These are phyloP conservation scores for Megaceryle maxima DNA, from an alignment of 2,113 vertebrate species.

Conservation along the genomic window DNA sequence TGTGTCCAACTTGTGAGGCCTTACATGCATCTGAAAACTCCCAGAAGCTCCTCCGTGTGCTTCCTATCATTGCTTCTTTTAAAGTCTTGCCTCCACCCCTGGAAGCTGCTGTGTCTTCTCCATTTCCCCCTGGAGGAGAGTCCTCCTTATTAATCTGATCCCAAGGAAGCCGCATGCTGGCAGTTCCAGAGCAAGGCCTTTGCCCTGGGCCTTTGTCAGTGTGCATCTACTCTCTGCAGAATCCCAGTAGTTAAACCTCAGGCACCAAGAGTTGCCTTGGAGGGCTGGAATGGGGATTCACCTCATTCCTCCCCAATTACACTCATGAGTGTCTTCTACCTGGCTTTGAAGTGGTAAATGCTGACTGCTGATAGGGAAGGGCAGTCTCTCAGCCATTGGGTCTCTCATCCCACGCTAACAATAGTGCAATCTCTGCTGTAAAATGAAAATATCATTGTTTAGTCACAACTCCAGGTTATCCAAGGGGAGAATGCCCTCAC, in stretches of 20 bases:
- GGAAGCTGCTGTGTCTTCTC: not conserved
- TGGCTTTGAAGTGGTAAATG: constrained; percentile 39
- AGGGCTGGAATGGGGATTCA: not conserved
- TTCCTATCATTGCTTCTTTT: not conserved
- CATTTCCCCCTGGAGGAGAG: not conserved
- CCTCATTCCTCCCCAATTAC: constrained; percentile 16
- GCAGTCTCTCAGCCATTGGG: constrained; percentile 4
- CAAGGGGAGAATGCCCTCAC: constrained; percentile 40
- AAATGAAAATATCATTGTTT: constrained; percentile 6
- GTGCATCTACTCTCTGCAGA: not conserved
- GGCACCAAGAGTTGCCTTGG: not conserved
- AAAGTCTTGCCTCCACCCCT: not conserved
- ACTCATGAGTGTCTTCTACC: not conserved
- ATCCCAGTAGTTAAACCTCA: not conserved
- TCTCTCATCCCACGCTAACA: not conserved
- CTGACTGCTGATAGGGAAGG: constrained; percentile 5
- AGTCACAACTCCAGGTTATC: constrained; percentile 16
- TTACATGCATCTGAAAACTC: not conserved
- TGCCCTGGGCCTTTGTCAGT: not conserved
- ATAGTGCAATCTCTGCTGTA: not conserved
- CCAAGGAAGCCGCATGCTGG: not conserved
- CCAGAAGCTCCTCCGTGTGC: not conserved
- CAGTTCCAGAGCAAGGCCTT: not conserved
- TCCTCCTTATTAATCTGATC: not conserved
- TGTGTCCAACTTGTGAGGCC: not conserved